Evolutionary conservation across 1,140 invertebrate genomes (phyloP).

Genomic region (Drosophila orosa): DNA sequence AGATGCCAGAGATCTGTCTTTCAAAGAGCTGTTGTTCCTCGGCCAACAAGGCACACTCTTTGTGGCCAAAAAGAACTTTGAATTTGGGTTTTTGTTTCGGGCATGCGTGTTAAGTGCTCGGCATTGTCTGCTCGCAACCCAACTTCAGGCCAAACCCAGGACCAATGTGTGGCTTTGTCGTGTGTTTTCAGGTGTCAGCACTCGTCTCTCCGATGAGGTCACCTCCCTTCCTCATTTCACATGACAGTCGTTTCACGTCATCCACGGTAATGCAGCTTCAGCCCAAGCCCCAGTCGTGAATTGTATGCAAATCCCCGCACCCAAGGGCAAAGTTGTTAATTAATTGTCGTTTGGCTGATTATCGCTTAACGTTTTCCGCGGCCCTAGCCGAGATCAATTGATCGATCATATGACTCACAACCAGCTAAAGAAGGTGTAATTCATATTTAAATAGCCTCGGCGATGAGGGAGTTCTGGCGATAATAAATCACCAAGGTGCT

Average conservation of each 20-base stretch:
- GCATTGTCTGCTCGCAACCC: slow-evolving; percentile 44
- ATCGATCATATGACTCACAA: slow-evolving; percentile 22
- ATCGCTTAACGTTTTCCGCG: slow-evolving; percentile 9
- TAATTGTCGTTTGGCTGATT: slow-evolving; percentile 32
- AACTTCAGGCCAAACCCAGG: slow-evolving; percentile 60
- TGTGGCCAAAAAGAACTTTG: slow-evolving; percentile 53
- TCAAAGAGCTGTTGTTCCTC: slow-evolving; percentile 31
- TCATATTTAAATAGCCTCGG: slow-evolving; percentile 6
- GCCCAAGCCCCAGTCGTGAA: background rate
- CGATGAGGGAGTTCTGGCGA: background rate
- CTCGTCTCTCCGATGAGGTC: slow-evolving; percentile 47
- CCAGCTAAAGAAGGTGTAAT: slow-evolving; percentile 1
- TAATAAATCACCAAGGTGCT: slow-evolving; percentile 26
- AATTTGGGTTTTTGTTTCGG: slow-evolving; percentile 23
- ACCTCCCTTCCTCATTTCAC: slow-evolving; percentile 25
- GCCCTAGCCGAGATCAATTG: slow-evolving; percentile 11
- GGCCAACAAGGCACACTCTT: slow-evolving; percentile 51
- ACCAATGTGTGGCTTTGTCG: slow-evolving; percentile 46
- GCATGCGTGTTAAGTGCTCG: slow-evolving; percentile 52
- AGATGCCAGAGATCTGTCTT: slow-evolving; percentile 13
- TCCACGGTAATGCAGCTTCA: slow-evolving; percentile 25
- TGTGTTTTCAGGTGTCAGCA: slow-evolving; percentile 43
- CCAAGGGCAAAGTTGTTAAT: slow-evolving; percentile 32
- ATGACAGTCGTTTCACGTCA: slow-evolving; percentile 48
- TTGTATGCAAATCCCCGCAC: slow-evolving; percentile 49